Conservation (phyloP, 2,113 vertebrate genomes). For the Bostrychus sinensis region DNA sequence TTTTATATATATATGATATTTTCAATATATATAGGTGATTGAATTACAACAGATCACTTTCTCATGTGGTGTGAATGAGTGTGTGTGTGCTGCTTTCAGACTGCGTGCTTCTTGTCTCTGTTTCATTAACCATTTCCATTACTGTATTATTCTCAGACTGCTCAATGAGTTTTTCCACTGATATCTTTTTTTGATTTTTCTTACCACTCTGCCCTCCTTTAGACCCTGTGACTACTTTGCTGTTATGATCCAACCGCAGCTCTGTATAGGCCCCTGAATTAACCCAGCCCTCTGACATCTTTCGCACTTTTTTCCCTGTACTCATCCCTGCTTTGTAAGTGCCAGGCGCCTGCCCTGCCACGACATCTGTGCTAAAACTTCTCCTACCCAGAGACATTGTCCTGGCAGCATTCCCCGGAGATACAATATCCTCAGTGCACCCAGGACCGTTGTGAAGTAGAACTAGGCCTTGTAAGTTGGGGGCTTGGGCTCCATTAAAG, state of each 20-base stretch:
- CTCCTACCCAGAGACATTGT: neutral
- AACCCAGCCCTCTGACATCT: neutral
- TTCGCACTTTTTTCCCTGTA: neutral
- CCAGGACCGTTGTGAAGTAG: slow-evolving; percentile 26
- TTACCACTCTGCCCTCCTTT: neutral
- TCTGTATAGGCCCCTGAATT: neutral
- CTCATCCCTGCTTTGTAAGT: too few relatives aligned
- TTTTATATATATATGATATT: too few relatives aligned
- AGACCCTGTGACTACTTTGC: neutral
- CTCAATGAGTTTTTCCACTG: neutral
- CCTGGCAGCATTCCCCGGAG: neutral
- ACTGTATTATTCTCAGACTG: neutral
- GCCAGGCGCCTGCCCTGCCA: neutral
- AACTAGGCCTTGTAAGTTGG: slow-evolving; percentile 46
- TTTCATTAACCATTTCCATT: neutral
- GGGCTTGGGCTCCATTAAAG: slow-evolving; percentile 35
- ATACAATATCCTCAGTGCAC: neutral
- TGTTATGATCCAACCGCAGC: neutral
- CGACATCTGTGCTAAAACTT: neutral
- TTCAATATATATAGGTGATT: too few relatives aligned
- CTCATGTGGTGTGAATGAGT: neutral
- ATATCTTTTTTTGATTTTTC: neutral
- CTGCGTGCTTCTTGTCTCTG: neutral
- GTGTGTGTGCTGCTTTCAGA: neutral
- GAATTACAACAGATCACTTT: too few relatives aligned